Base-by-base conservation (phyloP, 2,888 invertebrate genomes). In the Belgica antarctica region DNA sequence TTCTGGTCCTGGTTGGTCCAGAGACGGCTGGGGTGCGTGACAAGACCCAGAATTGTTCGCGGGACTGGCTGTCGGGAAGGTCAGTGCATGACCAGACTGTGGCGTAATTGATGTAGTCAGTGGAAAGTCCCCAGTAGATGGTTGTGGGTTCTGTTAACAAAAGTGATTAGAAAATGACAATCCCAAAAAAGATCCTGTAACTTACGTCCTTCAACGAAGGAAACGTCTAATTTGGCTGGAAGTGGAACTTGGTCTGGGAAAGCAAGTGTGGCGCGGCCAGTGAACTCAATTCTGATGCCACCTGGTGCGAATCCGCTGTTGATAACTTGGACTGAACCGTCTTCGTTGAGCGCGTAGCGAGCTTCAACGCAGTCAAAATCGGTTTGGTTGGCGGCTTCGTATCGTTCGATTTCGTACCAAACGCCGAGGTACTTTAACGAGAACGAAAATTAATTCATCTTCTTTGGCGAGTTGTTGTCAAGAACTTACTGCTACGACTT, bases 61-160 rank as follows among this genome's bases (percentile, higher is more conserved):
- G 1, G 4, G 34, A 36, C 24, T 17, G 15, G 10, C 25, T 22
- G 1, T 34, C 22, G n/a, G 1, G 22, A 0, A 62, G 7, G 15
- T 28, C 3, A 12, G 4, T 4, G 25, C 71, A 71, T 8, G 24
- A 25, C 12, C 41, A 52, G 41, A 71, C 47, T 19, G 65, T 22
- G 3, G 71, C 57, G 31, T 65, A 71, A 22, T 59, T 27, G 1
- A 22, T 17, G 19, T 71, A 71, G 46, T 71, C 65, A 5, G 71
- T 71, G 12, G 24, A 19, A 7, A 71, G 57, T 2, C 59, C 36
- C 31, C 52, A 68, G 57, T 52, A 68, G 22, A 25, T 57, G 1
- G 31, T 57, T 3, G n/a, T 61, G 27, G 61, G 61, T 61, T 61
- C 61, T 61, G 12, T 4, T 25, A 17, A 61, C 27, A 61, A 15